Conservation (phyloP, 2,113 vertebrate species). For the Sylvietta virens region DNA sequence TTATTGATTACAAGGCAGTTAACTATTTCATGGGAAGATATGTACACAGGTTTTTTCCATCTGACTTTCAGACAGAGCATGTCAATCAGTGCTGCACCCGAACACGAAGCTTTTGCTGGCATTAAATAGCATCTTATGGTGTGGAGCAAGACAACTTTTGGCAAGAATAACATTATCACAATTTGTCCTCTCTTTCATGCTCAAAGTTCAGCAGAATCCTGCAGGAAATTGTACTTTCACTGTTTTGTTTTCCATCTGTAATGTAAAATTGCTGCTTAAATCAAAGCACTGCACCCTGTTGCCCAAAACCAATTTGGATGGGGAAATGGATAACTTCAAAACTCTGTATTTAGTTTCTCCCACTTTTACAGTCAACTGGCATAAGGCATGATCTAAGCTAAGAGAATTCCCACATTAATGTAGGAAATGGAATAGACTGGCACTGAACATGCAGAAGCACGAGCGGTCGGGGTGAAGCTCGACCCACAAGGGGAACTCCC, state of each 20-base stretch:
- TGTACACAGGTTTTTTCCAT: neutral
- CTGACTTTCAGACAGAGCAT: neutral
- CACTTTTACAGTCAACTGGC: neutral
- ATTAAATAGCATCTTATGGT: neutral
- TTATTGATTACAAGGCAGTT: neutral
- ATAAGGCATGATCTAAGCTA: neutral
- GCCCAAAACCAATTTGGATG: neutral
- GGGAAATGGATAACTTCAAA: neutral
- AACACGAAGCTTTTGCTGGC: neutral
- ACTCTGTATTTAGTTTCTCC: neutral
- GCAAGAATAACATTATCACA: neutral
- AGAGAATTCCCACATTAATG: neutral
- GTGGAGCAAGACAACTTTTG: neutral
- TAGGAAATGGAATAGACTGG: neutral
- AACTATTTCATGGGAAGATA: neutral
- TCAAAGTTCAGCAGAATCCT: neutral
- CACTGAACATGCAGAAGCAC: neutral
- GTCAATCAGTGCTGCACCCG: neutral
- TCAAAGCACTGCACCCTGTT: accelerated
- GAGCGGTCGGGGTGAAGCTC: neutral
- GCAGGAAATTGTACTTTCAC: neutral
- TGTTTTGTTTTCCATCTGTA: neutral
- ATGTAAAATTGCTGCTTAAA: neutral
- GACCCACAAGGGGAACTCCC: neutral
- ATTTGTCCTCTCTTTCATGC: neutral